Evolutionary conservation across 2,797 vertebrate species (phyloP).

Genomic region (Chiroxiphia lanceolata): DNA sequence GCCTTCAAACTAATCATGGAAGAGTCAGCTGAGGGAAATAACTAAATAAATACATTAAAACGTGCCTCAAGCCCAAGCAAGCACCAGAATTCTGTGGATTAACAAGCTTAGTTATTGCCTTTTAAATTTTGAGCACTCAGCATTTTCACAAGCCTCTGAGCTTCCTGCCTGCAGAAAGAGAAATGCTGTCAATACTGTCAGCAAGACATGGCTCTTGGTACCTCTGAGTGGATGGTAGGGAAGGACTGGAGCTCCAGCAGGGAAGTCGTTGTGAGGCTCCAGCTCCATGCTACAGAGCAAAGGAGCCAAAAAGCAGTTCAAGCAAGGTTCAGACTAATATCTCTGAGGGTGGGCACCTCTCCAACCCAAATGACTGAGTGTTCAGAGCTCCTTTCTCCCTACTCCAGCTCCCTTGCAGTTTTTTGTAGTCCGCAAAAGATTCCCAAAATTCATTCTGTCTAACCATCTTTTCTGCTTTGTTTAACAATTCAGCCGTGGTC

Average conservation of each 20-base stretch:
- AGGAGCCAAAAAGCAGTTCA: not conserved
- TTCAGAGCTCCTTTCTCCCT: not conserved
- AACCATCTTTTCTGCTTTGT: conserved; percentile 18
- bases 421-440: not conserved
- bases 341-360: not conserved
- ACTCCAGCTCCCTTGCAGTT: not conserved
- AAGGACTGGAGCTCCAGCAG: not conserved
- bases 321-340: conserved; percentile 14
- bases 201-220: not conserved
- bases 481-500: not conserved
- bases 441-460: conserved; percentile 7
- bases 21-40: not conserved
- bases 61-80: not conserved
- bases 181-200: not conserved
- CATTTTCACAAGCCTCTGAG: not conserved
- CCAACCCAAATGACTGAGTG: not conserved
- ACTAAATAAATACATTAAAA: not conserved
- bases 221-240: not conserved
- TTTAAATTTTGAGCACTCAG: not conserved
- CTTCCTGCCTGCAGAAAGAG: not conserved
- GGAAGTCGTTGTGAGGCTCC: not conserved
- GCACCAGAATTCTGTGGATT: not conserved
- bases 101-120: not conserved
- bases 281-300: not conserved
- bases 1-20: not conserved